A percentile compares a stretch with the other conserved stretches of the same genome.
Evolutionary conservation across 2,888 invertebrate genomes (phyloP).

Genomic region (Theretra japonica): DNA sequence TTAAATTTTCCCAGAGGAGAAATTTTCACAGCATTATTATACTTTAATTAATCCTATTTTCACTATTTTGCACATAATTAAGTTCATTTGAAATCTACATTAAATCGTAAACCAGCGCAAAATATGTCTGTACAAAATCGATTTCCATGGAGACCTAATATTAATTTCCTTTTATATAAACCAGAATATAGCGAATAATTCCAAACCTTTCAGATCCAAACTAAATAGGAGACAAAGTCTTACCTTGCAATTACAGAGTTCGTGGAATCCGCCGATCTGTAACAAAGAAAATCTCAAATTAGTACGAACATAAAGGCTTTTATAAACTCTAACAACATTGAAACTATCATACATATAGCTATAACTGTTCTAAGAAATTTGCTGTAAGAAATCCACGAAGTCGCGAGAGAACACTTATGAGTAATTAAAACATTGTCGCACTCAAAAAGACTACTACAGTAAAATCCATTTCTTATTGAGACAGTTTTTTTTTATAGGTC

Average conservation of each 20-base stretch:
- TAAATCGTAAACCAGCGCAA: too few relatives aligned
- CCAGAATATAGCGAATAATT: neutral
- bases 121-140: neutral
- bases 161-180: neutral
- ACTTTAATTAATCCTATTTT: too few relatives aligned
- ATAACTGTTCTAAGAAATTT: neutral
- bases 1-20: too few relatives aligned
- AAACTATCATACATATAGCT: neutral
- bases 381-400: too few relatives aligned
- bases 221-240: neutral
- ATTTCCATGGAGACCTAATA: neutral
- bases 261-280: conserved; percentile 3
- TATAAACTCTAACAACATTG: neutral
- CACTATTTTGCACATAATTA: too few relatives aligned
- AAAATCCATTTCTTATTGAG: too few relatives aligned
- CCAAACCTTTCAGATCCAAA: neutral
- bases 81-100: too few relatives aligned
- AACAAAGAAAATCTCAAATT: conserved; percentile 13
- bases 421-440: too few relatives aligned
- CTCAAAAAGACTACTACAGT: too few relatives aligned
- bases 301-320: neutral
- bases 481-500: too few relatives aligned
- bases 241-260: conserved; percentile 10
- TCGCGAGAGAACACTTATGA: too few relatives aligned
- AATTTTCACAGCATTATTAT: too few relatives aligned